These are phyloP conservation scores for Brachypterus glaber DNA, from an alignment of 2,888 invertebrate species.

Conservation along the genomic window DNA sequence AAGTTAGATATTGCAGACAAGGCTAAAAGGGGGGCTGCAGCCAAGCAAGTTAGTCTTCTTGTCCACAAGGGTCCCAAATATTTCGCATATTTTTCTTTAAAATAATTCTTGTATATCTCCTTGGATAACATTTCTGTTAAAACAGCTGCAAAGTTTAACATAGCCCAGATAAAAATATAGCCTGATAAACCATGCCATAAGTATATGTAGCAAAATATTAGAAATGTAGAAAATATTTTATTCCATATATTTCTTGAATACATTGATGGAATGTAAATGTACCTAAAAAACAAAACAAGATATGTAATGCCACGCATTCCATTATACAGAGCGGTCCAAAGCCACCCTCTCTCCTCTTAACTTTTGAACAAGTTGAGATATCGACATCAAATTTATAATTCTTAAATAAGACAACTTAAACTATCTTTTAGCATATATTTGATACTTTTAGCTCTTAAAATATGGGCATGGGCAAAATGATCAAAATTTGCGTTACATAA, in stretches of 20 bases:
- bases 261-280: slow-evolving; percentile 66
- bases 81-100: slow-evolving; percentile 33
- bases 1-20: slow-evolving; percentile 79
- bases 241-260: slow-evolving; percentile 37
- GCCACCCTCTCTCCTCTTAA: too few relatives aligned
- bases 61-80: slow-evolving; percentile 33
- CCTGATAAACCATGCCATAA: slow-evolving; percentile 81
- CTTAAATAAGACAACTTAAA: too few relatives aligned
- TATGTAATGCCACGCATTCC: too few relatives aligned
- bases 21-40: slow-evolving; percentile 61
- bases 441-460: too few relatives aligned
- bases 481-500: too few relatives aligned
- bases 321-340: too few relatives aligned
- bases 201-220: slow-evolving; percentile 75
- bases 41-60: slow-evolving; percentile 56
- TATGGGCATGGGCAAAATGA: too few relatives aligned
- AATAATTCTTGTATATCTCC: slow-evolving; percentile 40
- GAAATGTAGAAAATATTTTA: slow-evolving; percentile 61
- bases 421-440: too few relatives aligned
- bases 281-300: slow-evolving; percentile 53
- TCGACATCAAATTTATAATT: too few relatives aligned
- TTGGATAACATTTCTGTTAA: slow-evolving; percentile 58
- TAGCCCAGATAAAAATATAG: slow-evolving; percentile 76
- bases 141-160: slow-evolving; percentile 75
- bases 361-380: too few relatives aligned